Evolutionary conservation across 2,888 invertebrate genomes (phyloP), one percentile per base, ranked within the genome.

Genomic region (Aphodius sticticus): DNA sequence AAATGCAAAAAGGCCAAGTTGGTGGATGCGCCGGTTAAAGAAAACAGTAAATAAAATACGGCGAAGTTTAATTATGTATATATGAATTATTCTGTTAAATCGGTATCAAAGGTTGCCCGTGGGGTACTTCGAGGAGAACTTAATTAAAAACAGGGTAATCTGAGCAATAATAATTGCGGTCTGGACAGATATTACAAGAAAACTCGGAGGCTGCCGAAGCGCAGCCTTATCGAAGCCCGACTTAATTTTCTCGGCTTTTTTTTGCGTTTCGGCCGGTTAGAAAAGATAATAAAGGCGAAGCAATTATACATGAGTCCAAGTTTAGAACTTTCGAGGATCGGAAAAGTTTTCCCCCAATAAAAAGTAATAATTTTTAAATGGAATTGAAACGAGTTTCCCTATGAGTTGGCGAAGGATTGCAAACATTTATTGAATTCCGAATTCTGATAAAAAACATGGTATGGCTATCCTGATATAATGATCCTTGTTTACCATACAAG

Each of bases 131-230:
- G 26, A 26, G 3, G 69, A 71, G 26, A 71, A 35, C 71, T 71
- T 71, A 71, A 71, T 71, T 71, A 71, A 71, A 71, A 71, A 71
- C 71, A 71, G 71, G 35, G 35, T 26, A 71, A 71, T 71, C 71
- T 71, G 26, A 16, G 14, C 71, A 5, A 16, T 71, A 71, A 35
- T 71, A 71, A 71, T 71, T 71, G 71, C 15, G 35, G 35, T 16
- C 26, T 26, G 26, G 26, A 26, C 16, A 71, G 71, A 35, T 71
- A 71, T 71, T 71, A 71, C 16, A 35, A 71, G 71, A 16, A 35
- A 12, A 35, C 71, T 26, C 26, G 26, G 26, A 26, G 26, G 26
- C 26, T 26, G 26, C 26, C 16, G 71, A 16, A 71, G 15, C 35
- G 14, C 71, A 71, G 71, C 12, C 35, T 26, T 71, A 26, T 71